Evolutionary conservation across 2,888 invertebrate genomes (phyloP).

Genomic region (Sialis fuliginosa): DNA sequence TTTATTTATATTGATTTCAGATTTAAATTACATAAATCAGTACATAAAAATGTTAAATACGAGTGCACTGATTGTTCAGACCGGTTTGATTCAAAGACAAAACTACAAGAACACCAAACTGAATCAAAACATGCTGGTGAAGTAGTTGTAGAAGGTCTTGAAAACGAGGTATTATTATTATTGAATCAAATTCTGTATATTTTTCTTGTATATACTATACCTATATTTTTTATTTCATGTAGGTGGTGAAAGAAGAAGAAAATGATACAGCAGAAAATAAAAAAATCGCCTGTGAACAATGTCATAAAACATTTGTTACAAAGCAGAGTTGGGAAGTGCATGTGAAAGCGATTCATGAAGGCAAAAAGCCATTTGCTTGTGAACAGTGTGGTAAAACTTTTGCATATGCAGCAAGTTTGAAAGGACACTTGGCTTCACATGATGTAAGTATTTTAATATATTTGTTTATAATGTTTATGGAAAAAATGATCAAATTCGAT

Average conservation of each 20-base stretch:
- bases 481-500: too few relatives aligned
- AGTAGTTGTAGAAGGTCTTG: constrained; percentile 23
- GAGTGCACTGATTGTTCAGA: constrained; percentile 35
- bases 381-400: constrained; percentile 38
- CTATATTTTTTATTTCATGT: too few relatives aligned
- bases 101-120: constrained; percentile 37
- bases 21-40: constrained; percentile 30
- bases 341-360: constrained; percentile 36
- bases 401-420: constrained; percentile 40
- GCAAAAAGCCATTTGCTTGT: constrained; percentile 38
- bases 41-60: constrained; percentile 41
- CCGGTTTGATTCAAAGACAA: constrained; percentile 29
- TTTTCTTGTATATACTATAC: too few relatives aligned
- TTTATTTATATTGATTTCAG: background rate
- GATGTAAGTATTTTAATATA: constrained; percentile 18
- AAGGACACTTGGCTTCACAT: constrained; percentile 36
- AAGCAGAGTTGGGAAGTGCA: constrained; percentile 42
- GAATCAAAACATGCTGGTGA: constrained; percentile 33
- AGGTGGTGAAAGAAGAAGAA: constrained; percentile 3
- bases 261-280: constrained; percentile 1
- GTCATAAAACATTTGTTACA: constrained; percentile 38
- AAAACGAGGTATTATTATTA: constrained; percentile 14
- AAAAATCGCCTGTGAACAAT: constrained; percentile 32
- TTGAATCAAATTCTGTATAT: too few relatives aligned
- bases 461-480: too few relatives aligned